Conservation (phyloP, 2,888 invertebrate genomes). For the Patella ulyssiponensis region DNA sequence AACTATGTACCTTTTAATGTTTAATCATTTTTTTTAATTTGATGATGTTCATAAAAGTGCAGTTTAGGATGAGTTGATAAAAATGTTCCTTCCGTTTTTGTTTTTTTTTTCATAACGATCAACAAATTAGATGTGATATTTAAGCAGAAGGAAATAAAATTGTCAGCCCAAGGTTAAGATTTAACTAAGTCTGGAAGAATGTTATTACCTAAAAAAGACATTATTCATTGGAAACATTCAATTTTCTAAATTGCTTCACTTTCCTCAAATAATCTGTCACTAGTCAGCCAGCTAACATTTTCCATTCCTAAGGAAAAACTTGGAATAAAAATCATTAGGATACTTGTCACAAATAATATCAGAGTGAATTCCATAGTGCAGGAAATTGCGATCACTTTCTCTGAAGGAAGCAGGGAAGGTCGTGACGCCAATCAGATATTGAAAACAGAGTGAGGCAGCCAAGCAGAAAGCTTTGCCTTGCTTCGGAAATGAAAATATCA, state of each 20-base stretch:
- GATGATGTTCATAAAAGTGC: no score
- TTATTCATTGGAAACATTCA: constrained; percentile 13
- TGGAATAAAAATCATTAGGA: constrained; percentile 9
- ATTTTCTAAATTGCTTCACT: constrained; percentile 11
- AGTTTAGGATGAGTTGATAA: no score
- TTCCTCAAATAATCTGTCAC: constrained; percentile 13
- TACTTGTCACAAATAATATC: constrained; percentile 13
- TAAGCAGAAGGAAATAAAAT: not conserved
- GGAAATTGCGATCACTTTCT: constrained; percentile 28
- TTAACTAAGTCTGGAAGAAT: constrained; percentile 12
- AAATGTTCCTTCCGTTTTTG: no score
- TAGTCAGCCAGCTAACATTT: constrained; percentile 12
- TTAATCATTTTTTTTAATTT: no score
- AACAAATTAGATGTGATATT: constrained; percentile 1
- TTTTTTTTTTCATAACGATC: no score
- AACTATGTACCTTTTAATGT: no score
- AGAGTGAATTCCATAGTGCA: constrained; percentile 9
- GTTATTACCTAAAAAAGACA: constrained; percentile 13
- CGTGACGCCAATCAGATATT: constrained; percentile 13
- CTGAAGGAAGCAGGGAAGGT: constrained; percentile 14
- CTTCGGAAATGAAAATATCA: constrained; percentile 28
- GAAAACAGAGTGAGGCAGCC: constrained; percentile 14
- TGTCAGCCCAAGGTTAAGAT: constrained; percentile 11
- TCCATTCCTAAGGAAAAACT: constrained; percentile 7
- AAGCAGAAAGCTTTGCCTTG: constrained; percentile 23